Conservation (phyloP, 2,797 vertebrate genomes). For the Dipus sagitta region DNA sequence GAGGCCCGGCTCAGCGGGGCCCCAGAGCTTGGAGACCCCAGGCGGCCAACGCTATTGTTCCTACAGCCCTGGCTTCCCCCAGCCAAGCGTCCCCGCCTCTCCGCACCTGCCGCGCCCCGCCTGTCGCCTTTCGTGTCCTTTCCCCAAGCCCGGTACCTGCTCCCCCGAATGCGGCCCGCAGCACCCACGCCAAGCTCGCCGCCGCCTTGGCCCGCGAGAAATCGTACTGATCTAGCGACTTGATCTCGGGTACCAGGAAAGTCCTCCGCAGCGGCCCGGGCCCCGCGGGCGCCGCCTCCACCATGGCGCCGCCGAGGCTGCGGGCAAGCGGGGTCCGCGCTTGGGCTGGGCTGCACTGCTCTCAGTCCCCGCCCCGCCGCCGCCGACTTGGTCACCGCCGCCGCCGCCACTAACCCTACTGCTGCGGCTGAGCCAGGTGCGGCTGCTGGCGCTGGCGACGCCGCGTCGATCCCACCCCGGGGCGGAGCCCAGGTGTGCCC, state of each 20-base stretch:
- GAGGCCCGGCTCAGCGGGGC: constrained; percentile 62
- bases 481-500: constrained; percentile 78
- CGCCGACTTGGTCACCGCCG: constrained; percentile 15
- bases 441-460: constrained; percentile 49
- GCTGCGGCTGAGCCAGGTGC: constrained; percentile 2
- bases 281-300: constrained; percentile 89
- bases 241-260: constrained; percentile 95
- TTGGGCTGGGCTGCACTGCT: constrained; percentile 22
- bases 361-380: constrained; percentile 62
- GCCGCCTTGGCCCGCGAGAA: constrained; percentile 93
- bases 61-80: constrained; percentile 64
- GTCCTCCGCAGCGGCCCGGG: constrained; percentile 91
- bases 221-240: constrained; percentile 95
- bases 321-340: constrained; percentile 29
- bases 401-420: not conserved
- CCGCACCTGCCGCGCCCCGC: constrained; percentile 56
- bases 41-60: constrained; percentile 70
- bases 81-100: constrained; percentile 57
- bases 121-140: not conserved
- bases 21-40: constrained; percentile 29
- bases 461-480: constrained; percentile 74
- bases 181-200: constrained; percentile 94
- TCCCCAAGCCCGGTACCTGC: constrained; percentile 89
- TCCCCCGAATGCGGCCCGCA: constrained; percentile 93
- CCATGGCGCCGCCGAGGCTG: constrained; percentile 89